phyloP scores from a whole-genome alignment of 2,888 invertebrate species.

The Ennomos erosarius region DNA sequence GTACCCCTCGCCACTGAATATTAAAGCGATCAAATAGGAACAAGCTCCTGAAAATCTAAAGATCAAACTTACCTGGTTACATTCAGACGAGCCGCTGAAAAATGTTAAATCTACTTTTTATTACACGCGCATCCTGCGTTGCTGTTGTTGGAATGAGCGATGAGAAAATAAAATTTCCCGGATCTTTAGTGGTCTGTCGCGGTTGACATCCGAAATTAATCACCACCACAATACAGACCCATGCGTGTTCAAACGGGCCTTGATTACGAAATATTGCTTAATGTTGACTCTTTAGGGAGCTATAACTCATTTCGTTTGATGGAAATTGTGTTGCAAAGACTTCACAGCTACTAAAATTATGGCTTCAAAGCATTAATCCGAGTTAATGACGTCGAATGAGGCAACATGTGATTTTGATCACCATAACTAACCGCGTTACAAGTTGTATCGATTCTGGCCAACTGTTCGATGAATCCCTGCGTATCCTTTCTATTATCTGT shows the following conservation, averaged over 20 bases:
- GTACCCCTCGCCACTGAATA: conserved; percentile 32
- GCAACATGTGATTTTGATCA: conserved; percentile 81
- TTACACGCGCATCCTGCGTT: conserved; percentile 69
- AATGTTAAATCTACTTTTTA: conserved; percentile 73
- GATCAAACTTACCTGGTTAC: conserved; percentile 52
- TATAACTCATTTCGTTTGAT: conserved; percentile 32
- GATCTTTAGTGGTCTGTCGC: conserved; percentile 32
- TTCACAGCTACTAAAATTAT: conserved; percentile 37
- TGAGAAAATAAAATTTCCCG: conserved; percentile 49
- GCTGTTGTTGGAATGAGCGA: conserved; percentile 46
- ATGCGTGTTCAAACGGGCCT: conserved; percentile 26
- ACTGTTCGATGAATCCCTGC: conserved; percentile 62
- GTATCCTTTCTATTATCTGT: conserved; percentile 74
- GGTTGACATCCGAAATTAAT: conserved; percentile 58
- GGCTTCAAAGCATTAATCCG: conserved; percentile 41
- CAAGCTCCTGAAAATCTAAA: conserved; percentile 24
- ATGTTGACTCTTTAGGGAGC: conserved; percentile 35
- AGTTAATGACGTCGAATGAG: conserved; percentile 57
- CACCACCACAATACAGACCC: conserved; percentile 45
- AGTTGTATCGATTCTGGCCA: conserved; percentile 71
- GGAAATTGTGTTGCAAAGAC: conserved; percentile 25
- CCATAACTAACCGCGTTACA: conserved; percentile 82
- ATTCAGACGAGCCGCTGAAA: conserved; percentile 63
- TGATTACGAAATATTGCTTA: conserved; percentile 25
- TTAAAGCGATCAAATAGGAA: conserved; percentile 11